A percentile compares a stretch with the other conserved stretches of the same genome.
These are phyloP conservation scores for Beris morrisii DNA, from an alignment of 2,888 invertebrate genomes.

Conservation along the genomic window DNA sequence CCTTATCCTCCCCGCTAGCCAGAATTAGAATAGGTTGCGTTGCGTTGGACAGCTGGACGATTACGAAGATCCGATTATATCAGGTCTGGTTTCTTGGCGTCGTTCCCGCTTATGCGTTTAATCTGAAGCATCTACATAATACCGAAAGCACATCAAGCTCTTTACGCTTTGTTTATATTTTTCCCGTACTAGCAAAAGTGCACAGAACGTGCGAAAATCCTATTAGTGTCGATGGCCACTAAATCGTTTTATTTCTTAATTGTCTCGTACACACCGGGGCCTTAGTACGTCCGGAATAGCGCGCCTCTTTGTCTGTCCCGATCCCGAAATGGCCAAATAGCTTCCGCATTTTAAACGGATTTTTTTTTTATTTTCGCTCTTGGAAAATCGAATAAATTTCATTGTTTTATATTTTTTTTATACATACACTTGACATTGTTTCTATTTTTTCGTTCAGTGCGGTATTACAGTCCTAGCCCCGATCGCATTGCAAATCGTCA, in stretches of 20 bases:
- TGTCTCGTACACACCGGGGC: background rate
- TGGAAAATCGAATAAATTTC: background rate
- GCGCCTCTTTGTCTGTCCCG: constrained; percentile 24
- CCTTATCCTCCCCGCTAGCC: too few species aligned
- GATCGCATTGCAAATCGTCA: background rate
- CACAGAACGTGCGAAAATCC: background rate
- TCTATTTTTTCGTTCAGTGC: background rate
- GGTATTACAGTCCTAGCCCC: background rate
- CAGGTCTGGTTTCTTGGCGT: too few species aligned
- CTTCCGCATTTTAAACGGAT: constrained; percentile 15
- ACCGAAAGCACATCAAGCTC: too few species aligned
- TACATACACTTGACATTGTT: constrained; percentile 27
- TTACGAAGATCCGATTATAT: too few species aligned
- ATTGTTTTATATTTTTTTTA: background rate
- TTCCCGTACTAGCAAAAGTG: background rate
- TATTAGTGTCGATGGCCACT: constrained; percentile 26
- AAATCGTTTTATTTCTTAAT: constrained; percentile 17
- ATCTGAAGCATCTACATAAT: too few species aligned
- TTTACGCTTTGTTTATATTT: too few species aligned
- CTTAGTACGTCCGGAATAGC: background rate
- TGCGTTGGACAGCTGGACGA: too few species aligned
- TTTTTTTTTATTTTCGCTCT: background rate
- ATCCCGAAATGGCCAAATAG: constrained; percentile 11
- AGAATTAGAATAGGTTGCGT: too few species aligned
- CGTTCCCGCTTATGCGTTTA: too few species aligned